Evolutionary conservation across 2,888 invertebrate species (phyloP).

Genomic region (Tuta absoluta): DNA sequence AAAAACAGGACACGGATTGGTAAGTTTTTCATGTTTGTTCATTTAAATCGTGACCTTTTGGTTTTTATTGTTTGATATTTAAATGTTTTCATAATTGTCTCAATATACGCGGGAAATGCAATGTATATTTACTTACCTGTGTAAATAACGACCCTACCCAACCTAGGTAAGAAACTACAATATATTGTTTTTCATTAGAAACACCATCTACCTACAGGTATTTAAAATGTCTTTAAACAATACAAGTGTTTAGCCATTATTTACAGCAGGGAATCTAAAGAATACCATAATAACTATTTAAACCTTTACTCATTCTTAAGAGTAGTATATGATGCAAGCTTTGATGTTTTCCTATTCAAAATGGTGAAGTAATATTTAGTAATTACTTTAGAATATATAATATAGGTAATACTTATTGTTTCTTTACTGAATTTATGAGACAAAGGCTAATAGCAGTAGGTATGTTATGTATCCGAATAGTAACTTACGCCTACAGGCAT

Average conservation of each 20-base stretch:
- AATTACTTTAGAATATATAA: conserved; percentile 22
- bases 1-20: too few species aligned
- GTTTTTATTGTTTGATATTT: too few species aligned
- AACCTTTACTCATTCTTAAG: not conserved
- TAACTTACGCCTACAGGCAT: too few species aligned
- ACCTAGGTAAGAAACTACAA: not conserved
- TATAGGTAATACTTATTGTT: conserved; percentile 34
- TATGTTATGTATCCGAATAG: too few species aligned
- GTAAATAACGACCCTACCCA: too few species aligned
- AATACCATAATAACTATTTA: not conserved
- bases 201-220: not conserved
- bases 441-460: too few species aligned
- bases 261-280: not conserved
- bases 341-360: conserved; percentile 17
- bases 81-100: too few species aligned
- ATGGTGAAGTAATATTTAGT: conserved; percentile 19
- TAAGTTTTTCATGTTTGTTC: too few species aligned
- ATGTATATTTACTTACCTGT: too few species aligned
- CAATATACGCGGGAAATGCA: too few species aligned
- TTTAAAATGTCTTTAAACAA: conserved; percentile 3
- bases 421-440: conserved; percentile 30
- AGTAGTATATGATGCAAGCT: conserved; percentile 6
- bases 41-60: too few species aligned
- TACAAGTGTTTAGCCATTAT: not conserved
- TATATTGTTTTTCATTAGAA: not conserved